Conservation (phyloP, 2,888 invertebrate genomes). For the Camponotus fellah region DNA sequence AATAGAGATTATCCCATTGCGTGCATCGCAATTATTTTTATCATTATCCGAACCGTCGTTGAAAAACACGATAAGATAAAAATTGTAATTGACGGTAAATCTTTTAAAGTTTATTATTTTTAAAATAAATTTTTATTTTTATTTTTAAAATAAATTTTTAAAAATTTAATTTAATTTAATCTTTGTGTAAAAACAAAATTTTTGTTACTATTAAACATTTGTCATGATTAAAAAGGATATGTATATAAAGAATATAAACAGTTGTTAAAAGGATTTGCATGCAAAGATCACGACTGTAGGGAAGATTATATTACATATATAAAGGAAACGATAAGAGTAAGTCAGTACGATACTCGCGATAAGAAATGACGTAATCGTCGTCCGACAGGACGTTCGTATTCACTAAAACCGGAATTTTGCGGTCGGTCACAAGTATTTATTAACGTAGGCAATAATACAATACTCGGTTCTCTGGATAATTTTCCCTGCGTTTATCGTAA, state of each 20-base stretch:
- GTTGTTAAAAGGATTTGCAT: background rate
- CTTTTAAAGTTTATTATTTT: background rate
- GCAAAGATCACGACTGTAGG: background rate
- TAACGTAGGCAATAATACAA: conserved; percentile 47
- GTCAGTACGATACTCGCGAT: conserved; percentile 9
- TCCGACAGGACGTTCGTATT: conserved; percentile 31
- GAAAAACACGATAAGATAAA: background rate
- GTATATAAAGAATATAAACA: background rate
- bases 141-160: background rate
- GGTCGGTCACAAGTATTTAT: conserved; percentile 29
- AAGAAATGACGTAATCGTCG: conserved; percentile 44
- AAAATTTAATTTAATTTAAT: background rate
- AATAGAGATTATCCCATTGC: background rate
- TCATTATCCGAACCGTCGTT: background rate
- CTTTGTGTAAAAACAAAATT: background rate
- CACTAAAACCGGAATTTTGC: conserved; percentile 46
- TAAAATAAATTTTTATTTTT: background rate
- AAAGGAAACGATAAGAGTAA: conserved; percentile 34
- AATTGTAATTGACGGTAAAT: background rate
- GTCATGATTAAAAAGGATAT: background rate
- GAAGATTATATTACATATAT: background rate
- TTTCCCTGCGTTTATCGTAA: conserved; percentile 29
- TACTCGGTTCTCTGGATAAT: conserved; percentile 29
- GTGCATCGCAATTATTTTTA: background rate
- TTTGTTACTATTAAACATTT: background rate